Conservation (phyloP, 1,140 invertebrate genomes). For the Microplitis mediator region DNA sequence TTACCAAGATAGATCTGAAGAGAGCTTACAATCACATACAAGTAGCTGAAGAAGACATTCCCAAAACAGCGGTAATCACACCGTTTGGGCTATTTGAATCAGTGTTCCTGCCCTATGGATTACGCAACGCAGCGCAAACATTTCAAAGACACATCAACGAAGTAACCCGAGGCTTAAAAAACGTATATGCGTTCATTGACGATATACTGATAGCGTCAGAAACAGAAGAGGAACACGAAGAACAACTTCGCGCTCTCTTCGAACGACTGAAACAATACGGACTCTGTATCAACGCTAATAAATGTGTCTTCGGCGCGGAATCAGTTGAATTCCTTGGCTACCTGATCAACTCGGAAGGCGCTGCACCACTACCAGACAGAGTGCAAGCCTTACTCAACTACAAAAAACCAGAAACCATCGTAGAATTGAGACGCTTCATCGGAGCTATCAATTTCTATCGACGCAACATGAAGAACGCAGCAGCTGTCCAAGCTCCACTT, state of each 20-base stretch:
- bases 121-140: slow-evolving; percentile 56
- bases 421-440: slow-evolving; percentile 13
- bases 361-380: slow-evolving; percentile 34
- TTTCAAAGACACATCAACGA: slow-evolving; percentile 57
- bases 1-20: slow-evolving; percentile 54
- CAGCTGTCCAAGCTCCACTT: slow-evolving; percentile 13
- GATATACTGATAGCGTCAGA: slow-evolving; percentile 37
- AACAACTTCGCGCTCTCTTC: slow-evolving; percentile 32
- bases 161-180: slow-evolving; percentile 38
- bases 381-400: slow-evolving; percentile 34
- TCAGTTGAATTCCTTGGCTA: slow-evolving; percentile 35
- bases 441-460: no score
- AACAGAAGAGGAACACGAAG: slow-evolving; percentile 40
- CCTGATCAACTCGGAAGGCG: slow-evolving; percentile 42
- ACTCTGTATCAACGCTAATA: slow-evolving; percentile 40
- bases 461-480: no score
- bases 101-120: slow-evolving; percentile 55
- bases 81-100: slow-evolving; percentile 49
- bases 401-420: slow-evolving; percentile 16
- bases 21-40: slow-evolving; percentile 56
- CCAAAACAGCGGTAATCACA: slow-evolving; percentile 52
- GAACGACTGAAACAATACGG: slow-evolving; percentile 38
- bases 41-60: slow-evolving; percentile 32
- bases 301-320: slow-evolving; percentile 38
- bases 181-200: slow-evolving; percentile 35